These are phyloP conservation scores for Acanthococcus lagerstroemiae DNA, from an alignment of 2,888 invertebrate genomes.

Conservation along the genomic window DNA sequence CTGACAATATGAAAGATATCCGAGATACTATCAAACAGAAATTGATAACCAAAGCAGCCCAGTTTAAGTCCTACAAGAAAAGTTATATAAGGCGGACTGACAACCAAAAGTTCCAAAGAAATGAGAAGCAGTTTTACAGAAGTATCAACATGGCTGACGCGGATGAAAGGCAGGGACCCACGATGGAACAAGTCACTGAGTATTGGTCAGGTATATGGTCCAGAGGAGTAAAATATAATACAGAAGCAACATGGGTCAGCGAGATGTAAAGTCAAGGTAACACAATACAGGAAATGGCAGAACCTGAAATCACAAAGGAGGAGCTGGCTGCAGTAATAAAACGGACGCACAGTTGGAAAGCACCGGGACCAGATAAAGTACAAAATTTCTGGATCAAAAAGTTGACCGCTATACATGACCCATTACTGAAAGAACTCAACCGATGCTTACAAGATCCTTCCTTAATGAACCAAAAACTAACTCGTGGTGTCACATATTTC, in stretches of 20 bases:
- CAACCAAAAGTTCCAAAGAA: not conserved
- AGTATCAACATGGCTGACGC: not conserved
- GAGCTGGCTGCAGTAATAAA: not conserved
- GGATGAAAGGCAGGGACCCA: not conserved
- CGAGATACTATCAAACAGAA: not conserved
- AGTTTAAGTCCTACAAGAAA: not conserved
- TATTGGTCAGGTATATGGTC: not conserved
- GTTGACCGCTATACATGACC: not conserved
- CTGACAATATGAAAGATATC: not conserved
- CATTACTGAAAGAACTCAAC: not conserved
- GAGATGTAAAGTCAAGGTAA: not conserved
- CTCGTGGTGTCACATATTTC: constrained; percentile 12
- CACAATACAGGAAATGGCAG: not conserved
- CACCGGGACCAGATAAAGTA: constrained; percentile 21
- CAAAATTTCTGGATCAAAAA: constrained; percentile 31
- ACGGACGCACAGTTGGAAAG: constrained; percentile 27
- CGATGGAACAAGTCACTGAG: not conserved
- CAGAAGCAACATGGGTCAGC: not conserved
- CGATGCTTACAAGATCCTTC: not conserved
- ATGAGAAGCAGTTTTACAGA: not conserved
- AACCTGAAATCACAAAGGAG: not conserved
- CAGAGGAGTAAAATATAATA: not conserved
- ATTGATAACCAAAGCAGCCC: not conserved
- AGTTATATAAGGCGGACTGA: not conserved
- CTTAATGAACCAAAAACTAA: constrained; percentile 2